A percentile compares a stretch with the other conserved stretches of the same genome.
Conservation (phyloP, 2,797 vertebrate species). For the Fratercula arctica region DNA sequence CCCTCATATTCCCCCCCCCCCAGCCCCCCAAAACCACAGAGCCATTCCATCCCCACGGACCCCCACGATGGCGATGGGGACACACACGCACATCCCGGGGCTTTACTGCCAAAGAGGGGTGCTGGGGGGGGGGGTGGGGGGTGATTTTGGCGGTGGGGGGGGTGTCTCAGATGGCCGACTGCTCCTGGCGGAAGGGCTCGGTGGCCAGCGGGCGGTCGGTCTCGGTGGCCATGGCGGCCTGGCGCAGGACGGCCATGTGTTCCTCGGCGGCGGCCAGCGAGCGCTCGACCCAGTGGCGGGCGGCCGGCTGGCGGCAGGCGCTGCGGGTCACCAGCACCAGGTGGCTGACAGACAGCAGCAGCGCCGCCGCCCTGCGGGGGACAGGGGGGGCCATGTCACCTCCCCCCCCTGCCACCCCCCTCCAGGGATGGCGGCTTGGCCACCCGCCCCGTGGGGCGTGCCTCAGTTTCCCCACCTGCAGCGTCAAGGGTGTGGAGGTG, state of each 20-base stretch:
- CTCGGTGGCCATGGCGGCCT: constrained; percentile 91
- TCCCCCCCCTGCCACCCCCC: too few relatives aligned
- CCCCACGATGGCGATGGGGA: not conserved
- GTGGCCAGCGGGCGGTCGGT: constrained; percentile 78
- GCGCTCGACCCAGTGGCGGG: constrained; percentile 94
- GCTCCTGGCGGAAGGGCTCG: constrained; percentile 84
- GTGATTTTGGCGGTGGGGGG: too few relatives aligned
- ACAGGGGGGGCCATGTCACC: not conserved
- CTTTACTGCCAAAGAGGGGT: not conserved
- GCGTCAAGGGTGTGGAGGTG: not conserved
- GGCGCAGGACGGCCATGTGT: constrained; percentile 91
- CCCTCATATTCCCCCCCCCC: too few relatives aligned
- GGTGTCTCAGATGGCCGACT: constrained; percentile 82
- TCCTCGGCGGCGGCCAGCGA: constrained; percentile 91
- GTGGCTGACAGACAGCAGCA: constrained; percentile 94
- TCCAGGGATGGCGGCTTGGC: too few relatives aligned
- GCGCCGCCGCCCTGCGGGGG: constrained; percentile 85
- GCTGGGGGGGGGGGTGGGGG: not conserved
- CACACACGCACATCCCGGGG: not conserved
- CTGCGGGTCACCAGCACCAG: constrained; percentile 95
- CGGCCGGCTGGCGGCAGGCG: constrained; percentile 90
- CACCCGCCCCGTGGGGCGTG: accelerated
- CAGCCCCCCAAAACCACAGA: not conserved
- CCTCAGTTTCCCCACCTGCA: not conserved
- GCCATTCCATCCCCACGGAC: not conserved